Evolutionary conservation across 53 echinoderm and acorn worm species (phyloP).

Genomic region (Arbacia lixula): DNA sequence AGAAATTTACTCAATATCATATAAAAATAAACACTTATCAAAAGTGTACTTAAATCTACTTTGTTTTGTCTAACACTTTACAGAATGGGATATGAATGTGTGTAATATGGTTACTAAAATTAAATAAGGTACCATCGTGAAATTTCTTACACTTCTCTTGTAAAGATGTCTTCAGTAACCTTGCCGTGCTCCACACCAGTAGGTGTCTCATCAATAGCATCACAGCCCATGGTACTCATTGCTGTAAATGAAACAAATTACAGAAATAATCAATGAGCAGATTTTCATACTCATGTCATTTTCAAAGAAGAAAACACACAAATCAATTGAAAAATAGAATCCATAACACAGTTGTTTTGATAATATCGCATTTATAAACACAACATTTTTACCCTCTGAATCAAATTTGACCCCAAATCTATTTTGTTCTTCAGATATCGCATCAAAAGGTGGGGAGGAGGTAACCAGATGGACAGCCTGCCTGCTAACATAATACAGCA

Average conservation of each 20-base stretch:
- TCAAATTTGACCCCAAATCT: too few relatives aligned
- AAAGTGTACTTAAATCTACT: conserved; percentile 91
- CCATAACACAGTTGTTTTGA: too few relatives aligned
- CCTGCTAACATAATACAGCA: too few relatives aligned
- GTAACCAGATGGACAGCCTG: too few relatives aligned
- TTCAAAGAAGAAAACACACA: neutral
- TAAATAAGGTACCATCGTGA: neutral
- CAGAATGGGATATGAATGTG: neutral
- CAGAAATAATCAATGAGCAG: neutral
- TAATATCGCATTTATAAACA: too few relatives aligned
- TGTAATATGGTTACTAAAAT: too few relatives aligned
- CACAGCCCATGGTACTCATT: conserved; percentile 80
- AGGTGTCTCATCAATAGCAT: conserved; percentile 71
- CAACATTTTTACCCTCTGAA: too few relatives aligned
- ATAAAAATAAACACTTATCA: neutral
- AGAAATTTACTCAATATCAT: too few relatives aligned
- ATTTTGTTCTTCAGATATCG: too few relatives aligned
- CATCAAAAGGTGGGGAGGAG: too few relatives aligned
- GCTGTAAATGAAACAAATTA: conserved; percentile 56
- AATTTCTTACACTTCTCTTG: conserved; percentile 94
- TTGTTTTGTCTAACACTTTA: too few relatives aligned
- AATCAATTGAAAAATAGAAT: too few relatives aligned
- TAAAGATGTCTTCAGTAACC: conserved; percentile 86
- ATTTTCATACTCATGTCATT: neutral
- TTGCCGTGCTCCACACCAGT: conserved; percentile 73